Base-by-base conservation (phyloP, 2,888 invertebrate genomes). In the Glaucopsyche alexis region DNA sequence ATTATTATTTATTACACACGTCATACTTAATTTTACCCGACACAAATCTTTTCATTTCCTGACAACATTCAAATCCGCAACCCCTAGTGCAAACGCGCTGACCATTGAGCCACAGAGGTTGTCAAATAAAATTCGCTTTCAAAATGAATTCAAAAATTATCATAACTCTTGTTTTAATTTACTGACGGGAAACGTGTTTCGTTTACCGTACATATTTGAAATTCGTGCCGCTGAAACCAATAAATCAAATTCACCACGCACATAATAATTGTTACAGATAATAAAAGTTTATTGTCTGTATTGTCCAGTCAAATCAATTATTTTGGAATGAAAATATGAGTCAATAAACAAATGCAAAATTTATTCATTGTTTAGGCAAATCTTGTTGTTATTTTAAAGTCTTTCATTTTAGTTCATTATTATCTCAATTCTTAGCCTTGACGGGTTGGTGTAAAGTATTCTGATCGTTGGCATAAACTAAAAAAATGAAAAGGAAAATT, bases 311-410 rank as follows among this genome's bases (percentile, higher is more conserved):
- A 76, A 76, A 78, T 74, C 76, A 78, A 77, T 78, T 78, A 78
- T 78, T 74, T 74, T 75, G 72, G 73, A 64, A 73, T 73, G 71
- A 74, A 77, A 80, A 80, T 80, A 79, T 76, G 77, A 74, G 77
- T 76, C 78, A 80, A 81, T 80, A 81, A 80, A 82, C 79, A 81
- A 80, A 80, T 75, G 78, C 76, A 13, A 29, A 29, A 60, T 8
- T n/a, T 1, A 50, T 50, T 50, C 7, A n/a, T 50, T 50, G 50
- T 50, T 50, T 16, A 55, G 7, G 4, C 19, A 55, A 55, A n/a
- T 42, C 0, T 7, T 19, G n/a, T n/a, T n/a, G 8, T 55, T 55
- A n/a, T n/a, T n/a, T n/a, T n/a, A n/a, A n/a, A n/a, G n/a, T n/a
- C 29, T 29, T 29, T 29, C 29, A 3, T 1, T 29, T 29, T 29